Evolutionary conservation across 64 coral and sea anemone species (phyloP).

Genomic region (Pachyseris speciosa): DNA sequence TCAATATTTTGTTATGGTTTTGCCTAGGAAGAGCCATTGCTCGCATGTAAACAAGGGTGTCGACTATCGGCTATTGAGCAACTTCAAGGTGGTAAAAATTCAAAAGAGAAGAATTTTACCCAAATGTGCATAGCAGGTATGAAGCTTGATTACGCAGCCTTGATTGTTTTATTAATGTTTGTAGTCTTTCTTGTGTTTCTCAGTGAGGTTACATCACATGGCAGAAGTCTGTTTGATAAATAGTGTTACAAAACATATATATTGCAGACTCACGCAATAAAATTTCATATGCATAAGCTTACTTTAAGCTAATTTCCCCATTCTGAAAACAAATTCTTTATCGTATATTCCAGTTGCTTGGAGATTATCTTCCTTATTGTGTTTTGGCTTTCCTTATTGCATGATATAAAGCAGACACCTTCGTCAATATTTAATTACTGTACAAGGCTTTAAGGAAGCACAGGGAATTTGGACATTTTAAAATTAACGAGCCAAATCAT

Average conservation of each 20-base stretch:
- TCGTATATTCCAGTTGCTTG: background rate
- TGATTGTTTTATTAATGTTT: background rate
- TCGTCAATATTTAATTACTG: too few species aligned
- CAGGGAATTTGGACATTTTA: too few species aligned
- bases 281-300: too few species aligned
- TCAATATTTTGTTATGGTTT: background rate
- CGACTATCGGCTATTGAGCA: constrained; percentile 59
- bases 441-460: too few species aligned
- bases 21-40: constrained; percentile 55
- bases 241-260: background rate
- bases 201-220: background rate
- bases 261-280: too few species aligned
- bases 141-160: background rate
- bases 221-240: background rate
- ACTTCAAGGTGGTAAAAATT: constrained; percentile 4
- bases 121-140: background rate
- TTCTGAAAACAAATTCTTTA: background rate
- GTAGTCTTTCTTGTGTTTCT: background rate
- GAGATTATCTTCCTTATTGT: too few species aligned
- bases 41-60: constrained; percentile 79
- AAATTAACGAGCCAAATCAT: too few species aligned
- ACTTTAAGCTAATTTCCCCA: too few species aligned
- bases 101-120: constrained; percentile 20
- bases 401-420: too few species aligned
- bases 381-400: too few species aligned